Evolutionary conservation across 2,797 vertebrate genomes (phyloP).

Genomic region (Pangasius larnaudii): DNA sequence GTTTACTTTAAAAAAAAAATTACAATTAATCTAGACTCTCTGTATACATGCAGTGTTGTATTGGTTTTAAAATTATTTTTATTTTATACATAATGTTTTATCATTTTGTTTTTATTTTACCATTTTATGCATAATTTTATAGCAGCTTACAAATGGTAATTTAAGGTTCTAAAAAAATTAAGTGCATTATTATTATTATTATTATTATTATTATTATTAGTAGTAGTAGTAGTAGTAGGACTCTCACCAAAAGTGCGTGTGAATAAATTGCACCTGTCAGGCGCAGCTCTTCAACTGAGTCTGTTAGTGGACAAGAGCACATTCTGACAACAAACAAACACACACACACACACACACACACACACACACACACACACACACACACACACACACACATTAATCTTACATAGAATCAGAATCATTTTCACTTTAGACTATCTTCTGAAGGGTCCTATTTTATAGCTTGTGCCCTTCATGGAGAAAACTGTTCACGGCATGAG

Average conservation of each 20-base stretch:
- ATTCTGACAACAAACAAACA: slow-evolving; percentile 23
- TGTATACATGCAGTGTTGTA: not conserved
- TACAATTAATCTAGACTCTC: not conserved
- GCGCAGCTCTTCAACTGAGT: not conserved
- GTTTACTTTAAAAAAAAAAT: not conserved
- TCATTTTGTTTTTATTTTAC: not conserved
- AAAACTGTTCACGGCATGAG: not conserved
- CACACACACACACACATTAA: not conserved
- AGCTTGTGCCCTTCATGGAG: not conserved
- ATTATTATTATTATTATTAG: not conserved
- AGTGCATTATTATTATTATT: not conserved
- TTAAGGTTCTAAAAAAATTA: not conserved
- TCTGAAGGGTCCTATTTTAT: not conserved
- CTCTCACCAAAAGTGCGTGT: slow-evolving; percentile 32
- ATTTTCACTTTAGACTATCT: not conserved
- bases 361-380: slow-evolving; percentile 11
- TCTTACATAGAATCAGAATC: not conserved
- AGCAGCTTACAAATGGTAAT: not conserved
- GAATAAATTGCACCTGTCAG: slow-evolving; percentile 27
- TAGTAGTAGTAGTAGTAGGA: not conserved
- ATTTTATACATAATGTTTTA: not conserved
- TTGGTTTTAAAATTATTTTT: not conserved
- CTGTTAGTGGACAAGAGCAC: not conserved
- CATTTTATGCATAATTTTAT: not conserved
- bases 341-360: slow-evolving; percentile 12